Evolutionary conservation across 2,113 vertebrate genomes (phyloP), one percentile per base, ranked within the genome.

Genomic region (Salvelinus fontinalis): DNA sequence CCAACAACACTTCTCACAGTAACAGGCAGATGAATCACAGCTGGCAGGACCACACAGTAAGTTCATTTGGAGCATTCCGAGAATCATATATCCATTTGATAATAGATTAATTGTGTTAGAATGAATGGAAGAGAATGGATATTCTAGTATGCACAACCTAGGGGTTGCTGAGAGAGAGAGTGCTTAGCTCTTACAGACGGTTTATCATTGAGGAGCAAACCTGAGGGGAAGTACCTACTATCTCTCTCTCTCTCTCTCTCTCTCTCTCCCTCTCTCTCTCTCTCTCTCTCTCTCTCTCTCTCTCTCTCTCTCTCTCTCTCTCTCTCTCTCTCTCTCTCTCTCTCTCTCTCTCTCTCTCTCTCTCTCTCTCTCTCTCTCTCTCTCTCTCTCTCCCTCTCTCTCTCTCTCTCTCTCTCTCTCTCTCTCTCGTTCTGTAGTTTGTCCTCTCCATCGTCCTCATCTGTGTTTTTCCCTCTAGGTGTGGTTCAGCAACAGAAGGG

Each of bases 401-500:
- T 31, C 71, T 34, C 54, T 29, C 51, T 31, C 11, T 22, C 57
- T 12, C 62, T 2, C 75, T 68, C 78, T 34, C 75, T 69, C 24
- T 74, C 79, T 29, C 70, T 68, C 70, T 73, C 74, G 16, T 24
- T 62, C n/a, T 24, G n/a, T 60, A 44, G 54, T 67, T 71, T 60
- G 64, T 27, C 16, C 11, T 70, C 31, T 26, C 34, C 11, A 22
- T 29, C 12, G 7, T 71, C 26, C 5, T 7, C 66, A 57, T 16
- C 4, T 26, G n/a, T 49, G 16, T 54, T 8, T 73, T 29, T 67
- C 0, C 65, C 8, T 73, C 4, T 84, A 99, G 97, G 98, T 99
- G 80, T 99, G 98, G 98, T 99, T 99, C 92, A 99, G 98, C 84
- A 99, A 99, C 89, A 94, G 98, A 29, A 89, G 98, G 3, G 98